Evolutionary conservation across 2,797 vertebrate species (phyloP).

Genomic region (Microhierax caerulescens): DNA sequence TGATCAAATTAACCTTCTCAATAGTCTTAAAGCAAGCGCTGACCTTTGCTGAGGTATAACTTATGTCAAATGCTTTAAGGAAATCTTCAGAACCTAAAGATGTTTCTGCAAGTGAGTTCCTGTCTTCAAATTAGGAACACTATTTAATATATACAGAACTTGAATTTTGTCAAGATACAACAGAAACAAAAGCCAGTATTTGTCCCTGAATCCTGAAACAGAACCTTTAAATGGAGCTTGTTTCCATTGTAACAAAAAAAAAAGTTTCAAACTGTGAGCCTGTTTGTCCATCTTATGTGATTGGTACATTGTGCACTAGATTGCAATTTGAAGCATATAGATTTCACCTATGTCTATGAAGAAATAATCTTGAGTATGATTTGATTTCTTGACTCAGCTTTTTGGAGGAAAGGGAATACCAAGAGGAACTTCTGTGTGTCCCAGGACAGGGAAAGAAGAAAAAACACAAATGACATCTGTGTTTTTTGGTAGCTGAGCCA

Average conservation of each 20-base stretch:
- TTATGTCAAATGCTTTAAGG: not conserved
- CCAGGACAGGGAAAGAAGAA: not conserved
- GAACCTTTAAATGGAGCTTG: not conserved
- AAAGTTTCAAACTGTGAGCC: not conserved
- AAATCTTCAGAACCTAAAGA: not conserved
- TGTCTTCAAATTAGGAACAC: not conserved
- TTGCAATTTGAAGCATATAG: not conserved
- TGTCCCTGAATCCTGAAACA: not conserved
- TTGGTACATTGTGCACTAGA: not conserved
- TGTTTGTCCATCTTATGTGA: not conserved
- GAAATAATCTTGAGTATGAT: not conserved
- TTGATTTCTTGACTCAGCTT: not conserved
- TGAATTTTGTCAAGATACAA: not conserved
- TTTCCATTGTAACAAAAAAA: not conserved
- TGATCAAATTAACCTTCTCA: slow-evolving; percentile 59
- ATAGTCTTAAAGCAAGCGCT: slow-evolving; percentile 14
- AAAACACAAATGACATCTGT: not conserved
- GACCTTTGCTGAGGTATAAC: slow-evolving; percentile 40
- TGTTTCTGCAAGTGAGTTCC: not conserved
- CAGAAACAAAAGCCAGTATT: rapidly evolving
- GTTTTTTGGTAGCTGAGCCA: not conserved
- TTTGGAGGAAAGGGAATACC: not conserved
- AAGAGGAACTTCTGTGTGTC: not conserved
- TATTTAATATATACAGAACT: not conserved
- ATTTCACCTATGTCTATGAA: not conserved